Conservation (phyloP, 2,797 vertebrate genomes). For the Sebastes wilsoni region DNA sequence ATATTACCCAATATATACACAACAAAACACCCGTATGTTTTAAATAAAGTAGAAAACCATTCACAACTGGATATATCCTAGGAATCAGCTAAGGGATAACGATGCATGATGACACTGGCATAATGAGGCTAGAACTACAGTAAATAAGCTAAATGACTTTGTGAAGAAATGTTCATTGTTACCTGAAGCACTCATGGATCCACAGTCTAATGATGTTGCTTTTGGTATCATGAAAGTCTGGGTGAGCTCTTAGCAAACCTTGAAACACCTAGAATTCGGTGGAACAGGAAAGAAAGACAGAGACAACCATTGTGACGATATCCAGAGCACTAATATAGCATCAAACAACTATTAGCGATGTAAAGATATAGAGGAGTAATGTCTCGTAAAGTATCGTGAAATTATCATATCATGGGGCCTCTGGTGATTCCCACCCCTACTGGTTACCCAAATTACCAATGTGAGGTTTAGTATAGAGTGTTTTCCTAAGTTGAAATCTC, state of each 20-base stretch:
- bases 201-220: constrained; percentile 87
- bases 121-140: neutral
- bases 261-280: constrained; percentile 86
- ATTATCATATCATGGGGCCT: too few relatives aligned
- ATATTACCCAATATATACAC: neutral
- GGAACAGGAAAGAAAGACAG: neutral
- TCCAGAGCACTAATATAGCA: too few relatives aligned
- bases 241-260: constrained; percentile 88
- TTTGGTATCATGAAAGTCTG: constrained; percentile 89
- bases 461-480: too few relatives aligned
- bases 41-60: neutral
- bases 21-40: neutral
- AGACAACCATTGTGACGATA: neutral
- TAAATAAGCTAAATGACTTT: neutral
- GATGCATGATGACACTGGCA: neutral
- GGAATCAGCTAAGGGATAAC: neutral
- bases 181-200: constrained; percentile 95
- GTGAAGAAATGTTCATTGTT: neutral
- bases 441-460: too few relatives aligned
- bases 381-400: too few relatives aligned
- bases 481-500: too few relatives aligned
- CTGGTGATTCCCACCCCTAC: too few relatives aligned
- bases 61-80: neutral
- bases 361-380: too few relatives aligned
- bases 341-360: too few relatives aligned